Percentiles rank a stretch among this genome's conserved stretches.
These are phyloP conservation scores for Caenorhabditis briggsae DNA, from an alignment of 1,140 invertebrate genomes.

Conservation along the genomic window DNA sequence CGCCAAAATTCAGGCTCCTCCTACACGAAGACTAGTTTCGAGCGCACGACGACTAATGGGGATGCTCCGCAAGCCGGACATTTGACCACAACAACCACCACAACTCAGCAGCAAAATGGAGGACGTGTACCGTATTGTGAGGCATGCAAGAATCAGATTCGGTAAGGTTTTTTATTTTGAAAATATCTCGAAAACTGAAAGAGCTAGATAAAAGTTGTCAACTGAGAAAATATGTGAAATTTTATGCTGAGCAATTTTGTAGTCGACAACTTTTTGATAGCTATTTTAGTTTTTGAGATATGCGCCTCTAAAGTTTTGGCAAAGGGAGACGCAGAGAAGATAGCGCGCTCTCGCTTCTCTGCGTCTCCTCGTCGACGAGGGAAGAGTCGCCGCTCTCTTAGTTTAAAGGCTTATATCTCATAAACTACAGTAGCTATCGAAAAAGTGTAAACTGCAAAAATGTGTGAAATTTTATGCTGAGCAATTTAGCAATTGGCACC, in stretches of 20 bases:
- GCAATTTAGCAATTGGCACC: not conserved
- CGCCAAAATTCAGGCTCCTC: not conserved
- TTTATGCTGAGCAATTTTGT: too few species aligned
- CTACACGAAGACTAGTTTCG: constrained; percentile 43
- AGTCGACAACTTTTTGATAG: too few species aligned
- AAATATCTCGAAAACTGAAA: not conserved
- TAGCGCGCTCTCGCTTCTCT: too few species aligned
- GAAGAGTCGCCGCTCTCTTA: too few species aligned
- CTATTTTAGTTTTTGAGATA: too few species aligned
- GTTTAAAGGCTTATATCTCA: not conserved
- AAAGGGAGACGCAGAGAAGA: too few species aligned
- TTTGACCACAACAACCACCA: not conserved
- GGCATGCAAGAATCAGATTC: constrained; percentile 67
- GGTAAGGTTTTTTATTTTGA: constrained; percentile 48
- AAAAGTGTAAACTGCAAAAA: not conserved
- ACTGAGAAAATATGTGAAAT: too few species aligned
- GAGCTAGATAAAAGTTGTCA: not conserved
- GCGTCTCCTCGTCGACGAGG: too few species aligned
- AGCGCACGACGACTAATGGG: constrained; percentile 25
- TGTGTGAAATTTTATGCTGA: not conserved
- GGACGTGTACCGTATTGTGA: constrained; percentile 68
- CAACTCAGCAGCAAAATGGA: constrained; percentile 57
- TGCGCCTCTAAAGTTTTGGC: too few species aligned
- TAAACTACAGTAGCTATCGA: not conserved
- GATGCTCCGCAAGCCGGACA: constrained; percentile 8